Evolutionary conservation across 2,888 invertebrate species (phyloP).

Genomic region (Aporophyla nigra): DNA sequence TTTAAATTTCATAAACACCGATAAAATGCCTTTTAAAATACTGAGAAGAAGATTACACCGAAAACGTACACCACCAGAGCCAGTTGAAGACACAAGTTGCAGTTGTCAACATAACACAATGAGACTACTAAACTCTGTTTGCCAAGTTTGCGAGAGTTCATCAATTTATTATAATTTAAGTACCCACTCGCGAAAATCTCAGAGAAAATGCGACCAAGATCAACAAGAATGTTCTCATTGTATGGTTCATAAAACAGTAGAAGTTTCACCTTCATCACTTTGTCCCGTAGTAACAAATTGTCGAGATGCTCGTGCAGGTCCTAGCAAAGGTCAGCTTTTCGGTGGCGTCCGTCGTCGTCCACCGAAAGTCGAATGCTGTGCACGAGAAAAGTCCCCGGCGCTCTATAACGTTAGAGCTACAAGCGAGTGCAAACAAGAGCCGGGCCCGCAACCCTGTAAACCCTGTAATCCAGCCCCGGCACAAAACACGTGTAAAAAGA

Average conservation of each 20-base stretch:
- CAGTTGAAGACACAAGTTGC: not conserved
- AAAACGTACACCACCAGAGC: constrained; percentile 20
- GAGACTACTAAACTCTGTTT: constrained; percentile 34
- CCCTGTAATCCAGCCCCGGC: not conserved
- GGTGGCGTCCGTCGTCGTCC: not conserved
- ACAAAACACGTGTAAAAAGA: constrained; percentile 2
- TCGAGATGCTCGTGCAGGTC: constrained; percentile 43
- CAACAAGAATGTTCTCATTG: not conserved
- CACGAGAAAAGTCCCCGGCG: not conserved
- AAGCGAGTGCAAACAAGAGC: not conserved
- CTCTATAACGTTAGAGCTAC: not conserved
- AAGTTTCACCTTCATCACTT: constrained; percentile 54
- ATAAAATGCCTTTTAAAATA: constrained; percentile 47
- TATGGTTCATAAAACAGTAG: constrained; percentile 44
- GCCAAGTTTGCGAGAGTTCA: no score
- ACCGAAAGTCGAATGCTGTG: not conserved
- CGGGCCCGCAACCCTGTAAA: not conserved
- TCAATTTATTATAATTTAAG: constrained; percentile 43
- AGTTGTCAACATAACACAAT: constrained; percentile 44
- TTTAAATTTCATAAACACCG: constrained; percentile 42
- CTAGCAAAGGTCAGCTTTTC: constrained; percentile 12
- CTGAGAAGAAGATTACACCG: constrained; percentile 30
- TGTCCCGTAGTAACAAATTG: constrained; percentile 14
- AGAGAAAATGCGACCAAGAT: not conserved
- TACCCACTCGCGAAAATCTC: not conserved